Conservation (phyloP, 2,113 vertebrate genomes). For the Microcebus lehilahytsara region DNA sequence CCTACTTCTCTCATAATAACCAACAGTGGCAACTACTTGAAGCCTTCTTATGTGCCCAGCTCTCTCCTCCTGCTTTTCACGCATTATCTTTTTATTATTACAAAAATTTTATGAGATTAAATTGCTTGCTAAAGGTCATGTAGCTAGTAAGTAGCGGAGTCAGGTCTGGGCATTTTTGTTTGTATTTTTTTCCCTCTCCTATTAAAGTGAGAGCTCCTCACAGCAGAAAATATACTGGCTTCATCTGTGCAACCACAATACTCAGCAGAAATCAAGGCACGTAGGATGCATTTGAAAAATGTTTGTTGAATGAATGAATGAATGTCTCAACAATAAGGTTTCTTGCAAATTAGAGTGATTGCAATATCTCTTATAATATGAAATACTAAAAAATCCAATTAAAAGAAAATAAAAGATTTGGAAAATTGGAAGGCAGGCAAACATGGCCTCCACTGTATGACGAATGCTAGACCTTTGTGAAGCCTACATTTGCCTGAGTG, state of each 20-base stretch:
- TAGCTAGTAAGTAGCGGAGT: background rate
- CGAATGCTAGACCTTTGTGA: background rate
- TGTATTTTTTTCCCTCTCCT: background rate
- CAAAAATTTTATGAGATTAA: background rate
- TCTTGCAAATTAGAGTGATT: background rate
- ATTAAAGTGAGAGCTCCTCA: background rate
- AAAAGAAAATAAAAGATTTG: background rate
- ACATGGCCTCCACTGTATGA: background rate
- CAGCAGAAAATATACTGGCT: background rate
- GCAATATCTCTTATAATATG: background rate
- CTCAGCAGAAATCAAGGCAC: background rate
- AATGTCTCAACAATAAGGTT: background rate
- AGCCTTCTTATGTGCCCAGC: background rate
- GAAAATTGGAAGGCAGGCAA: background rate
- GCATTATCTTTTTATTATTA: background rate
- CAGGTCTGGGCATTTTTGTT: background rate
- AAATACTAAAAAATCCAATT: slow-evolving; percentile 29
- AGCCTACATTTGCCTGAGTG: background rate
- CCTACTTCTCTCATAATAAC: background rate
- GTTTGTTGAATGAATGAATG: background rate
- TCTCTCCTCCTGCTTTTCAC: background rate
- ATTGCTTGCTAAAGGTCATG: background rate
- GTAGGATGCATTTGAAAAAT: background rate
- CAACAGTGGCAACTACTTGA: background rate
- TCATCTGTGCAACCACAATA: background rate